These are phyloP conservation scores for Urechis unicinctus DNA, from an alignment of 2,888 invertebrate genomes.

Conservation along the genomic window DNA sequence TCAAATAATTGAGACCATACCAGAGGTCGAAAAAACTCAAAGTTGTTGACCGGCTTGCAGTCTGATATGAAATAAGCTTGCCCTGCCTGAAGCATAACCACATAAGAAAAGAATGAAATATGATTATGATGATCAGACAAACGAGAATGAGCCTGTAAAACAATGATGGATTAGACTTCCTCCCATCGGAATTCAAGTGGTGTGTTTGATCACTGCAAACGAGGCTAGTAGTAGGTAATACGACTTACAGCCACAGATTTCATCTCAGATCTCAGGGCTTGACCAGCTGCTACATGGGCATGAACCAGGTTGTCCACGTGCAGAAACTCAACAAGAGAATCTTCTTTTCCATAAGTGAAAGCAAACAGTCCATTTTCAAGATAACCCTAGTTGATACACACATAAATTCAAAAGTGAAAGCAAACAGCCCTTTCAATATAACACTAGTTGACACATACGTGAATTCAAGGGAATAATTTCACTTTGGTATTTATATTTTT, in stretches of 20 bases:
- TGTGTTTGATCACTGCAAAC: not conserved
- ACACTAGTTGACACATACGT: too few species aligned
- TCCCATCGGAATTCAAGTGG: not conserved
- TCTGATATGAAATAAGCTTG: conserved; percentile 53
- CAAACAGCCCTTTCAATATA: too few species aligned
- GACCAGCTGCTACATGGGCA: conserved; percentile 18
- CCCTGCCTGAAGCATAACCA: conserved; percentile 36
- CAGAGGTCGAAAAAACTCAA: conserved; percentile 49
- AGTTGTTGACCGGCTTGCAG: conserved; percentile 49
- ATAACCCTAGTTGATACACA: too few species aligned
- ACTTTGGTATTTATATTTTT: not conserved
- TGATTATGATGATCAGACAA: too few species aligned
- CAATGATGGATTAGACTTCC: too few species aligned
- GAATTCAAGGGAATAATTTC: not conserved
- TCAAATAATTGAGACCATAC: conserved; percentile 18
- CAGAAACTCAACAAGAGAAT: conserved; percentile 43
- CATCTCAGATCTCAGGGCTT: conserved; percentile 3
- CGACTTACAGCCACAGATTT: conserved; percentile 9
- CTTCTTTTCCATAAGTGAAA: conserved; percentile 32
- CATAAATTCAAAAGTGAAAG: conserved; percentile 5
- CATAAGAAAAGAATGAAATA: not conserved
- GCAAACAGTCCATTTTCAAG: conserved; percentile 35
- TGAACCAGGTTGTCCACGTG: conserved; percentile 47
- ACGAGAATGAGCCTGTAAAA: too few species aligned
- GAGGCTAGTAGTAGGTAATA: not conserved